These are phyloP conservation scores for Caracal caracal DNA, from an alignment of 2,113 vertebrate genomes.

Conservation along the genomic window DNA sequence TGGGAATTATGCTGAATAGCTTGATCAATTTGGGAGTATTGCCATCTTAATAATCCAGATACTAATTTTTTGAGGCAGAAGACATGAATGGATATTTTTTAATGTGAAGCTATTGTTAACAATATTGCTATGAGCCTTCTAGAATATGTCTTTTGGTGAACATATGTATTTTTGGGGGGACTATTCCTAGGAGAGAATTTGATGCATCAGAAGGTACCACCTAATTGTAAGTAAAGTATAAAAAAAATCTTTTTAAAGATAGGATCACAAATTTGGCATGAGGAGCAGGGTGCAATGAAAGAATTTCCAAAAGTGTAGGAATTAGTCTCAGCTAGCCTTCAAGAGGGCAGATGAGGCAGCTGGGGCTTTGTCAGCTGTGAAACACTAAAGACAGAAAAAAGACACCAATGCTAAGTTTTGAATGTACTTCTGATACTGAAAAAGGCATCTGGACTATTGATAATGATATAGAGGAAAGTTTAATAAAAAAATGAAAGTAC, in stretches of 20 bases:
- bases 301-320: background rate
- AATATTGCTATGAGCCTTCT: background rate
- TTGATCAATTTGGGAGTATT: background rate
- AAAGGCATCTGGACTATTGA: background rate
- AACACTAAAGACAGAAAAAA: background rate
- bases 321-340: background rate
- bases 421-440: background rate
- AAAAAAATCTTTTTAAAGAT: background rate
- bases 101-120: background rate
- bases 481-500: background rate
- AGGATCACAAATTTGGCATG: background rate
- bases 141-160: background rate
- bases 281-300: background rate
- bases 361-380: background rate
- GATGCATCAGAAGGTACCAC: background rate
- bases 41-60: background rate
- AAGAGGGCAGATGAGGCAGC: background rate
- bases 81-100: background rate
- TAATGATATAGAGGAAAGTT: background rate
- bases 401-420: background rate
- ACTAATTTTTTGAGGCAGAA: background rate
- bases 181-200: background rate
- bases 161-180: background rate
- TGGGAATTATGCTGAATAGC: background rate
- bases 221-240: background rate